Conservation (phyloP, 2,888 invertebrate species). For the Pollenia angustigena region DNA sequence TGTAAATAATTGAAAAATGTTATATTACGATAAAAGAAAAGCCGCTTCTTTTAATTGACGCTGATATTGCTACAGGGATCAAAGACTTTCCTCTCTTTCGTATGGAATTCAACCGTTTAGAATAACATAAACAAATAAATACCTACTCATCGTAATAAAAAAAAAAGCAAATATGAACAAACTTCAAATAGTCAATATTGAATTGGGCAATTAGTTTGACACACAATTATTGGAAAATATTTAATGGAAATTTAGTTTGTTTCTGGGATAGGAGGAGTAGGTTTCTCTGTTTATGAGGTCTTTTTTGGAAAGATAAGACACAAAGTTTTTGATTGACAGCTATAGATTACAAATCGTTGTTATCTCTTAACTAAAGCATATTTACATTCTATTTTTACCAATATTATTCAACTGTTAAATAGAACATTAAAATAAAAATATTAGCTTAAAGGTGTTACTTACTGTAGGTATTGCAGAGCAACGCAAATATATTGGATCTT, state of each 20-base stretch:
- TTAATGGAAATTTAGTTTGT: background rate
- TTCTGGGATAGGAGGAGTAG: slow-evolving; percentile 19
- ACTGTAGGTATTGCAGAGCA: slow-evolving; percentile 96
- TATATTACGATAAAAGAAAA: slow-evolving; percentile 35
- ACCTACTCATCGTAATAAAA: slow-evolving; percentile 1
- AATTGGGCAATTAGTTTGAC: slow-evolving; percentile 59
- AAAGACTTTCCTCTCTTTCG: slow-evolving; percentile 30
- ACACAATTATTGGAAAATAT: slow-evolving; percentile 4
- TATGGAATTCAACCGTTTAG: background rate
- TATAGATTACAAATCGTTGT: slow-evolving; percentile 41
- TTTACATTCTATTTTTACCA: background rate
- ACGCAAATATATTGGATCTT: slow-evolving; percentile 93
- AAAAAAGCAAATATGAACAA: slow-evolving; percentile 30
- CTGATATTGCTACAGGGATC: slow-evolving; percentile 12
- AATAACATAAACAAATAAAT: background rate
- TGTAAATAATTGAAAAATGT: slow-evolving; percentile 43
- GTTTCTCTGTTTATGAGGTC: slow-evolving; percentile 3
- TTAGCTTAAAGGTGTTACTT: slow-evolving; percentile 83
- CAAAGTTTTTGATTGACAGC: slow-evolving; percentile 65
- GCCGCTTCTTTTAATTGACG: slow-evolving; percentile 49
- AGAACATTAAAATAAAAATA: slow-evolving; percentile 6
- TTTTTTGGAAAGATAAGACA: slow-evolving; percentile 34
- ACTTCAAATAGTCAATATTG: slow-evolving; percentile 59
- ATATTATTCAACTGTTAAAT: slow-evolving; percentile 8
- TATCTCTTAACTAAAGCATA: slow-evolving; percentile 20